Evolutionary conservation across 2,888 invertebrate genomes (phyloP).

Genomic region (Pegoplata infirma): DNA sequence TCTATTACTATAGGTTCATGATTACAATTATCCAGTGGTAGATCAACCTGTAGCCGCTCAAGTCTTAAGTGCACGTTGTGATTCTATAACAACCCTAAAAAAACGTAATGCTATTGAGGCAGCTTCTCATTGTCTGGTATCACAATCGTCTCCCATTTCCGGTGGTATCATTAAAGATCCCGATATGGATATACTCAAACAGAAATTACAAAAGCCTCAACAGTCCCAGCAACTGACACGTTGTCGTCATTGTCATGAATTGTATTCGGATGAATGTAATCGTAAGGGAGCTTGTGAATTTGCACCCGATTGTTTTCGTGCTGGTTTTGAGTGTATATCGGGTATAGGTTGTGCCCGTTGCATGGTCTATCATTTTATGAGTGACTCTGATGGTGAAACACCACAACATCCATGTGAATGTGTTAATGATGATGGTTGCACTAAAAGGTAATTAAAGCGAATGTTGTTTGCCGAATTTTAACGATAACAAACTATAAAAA

Average conservation of each 20-base stretch:
- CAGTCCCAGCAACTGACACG: conserved; percentile 78
- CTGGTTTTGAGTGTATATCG: conserved; percentile 88
- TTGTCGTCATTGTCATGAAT: conserved; percentile 86
- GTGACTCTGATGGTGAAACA: conserved; percentile 93
- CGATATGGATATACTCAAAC: conserved; percentile 70
- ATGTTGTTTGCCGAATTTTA: too few relatives aligned
- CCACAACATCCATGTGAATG: conserved; percentile 91
- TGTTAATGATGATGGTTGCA: conserved; percentile 84
- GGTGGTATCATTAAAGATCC: conserved; percentile 70
- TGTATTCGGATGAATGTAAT: conserved; percentile 91
- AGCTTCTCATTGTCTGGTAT: conserved; percentile 74
- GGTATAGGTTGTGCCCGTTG: conserved; percentile 93
- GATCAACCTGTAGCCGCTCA: conserved; percentile 77
- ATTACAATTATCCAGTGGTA: conserved; percentile 89
- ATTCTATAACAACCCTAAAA: conserved; percentile 82
- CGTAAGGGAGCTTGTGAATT: conserved; percentile 90
- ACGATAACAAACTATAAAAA: too few relatives aligned
- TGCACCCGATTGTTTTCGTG: conserved; percentile 90
- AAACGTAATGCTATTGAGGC: conserved; percentile 81
- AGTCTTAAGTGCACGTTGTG: conserved; percentile 77
- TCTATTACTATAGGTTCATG: conserved; percentile 85
- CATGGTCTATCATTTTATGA: conserved; percentile 95
- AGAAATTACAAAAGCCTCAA: conserved; percentile 57
- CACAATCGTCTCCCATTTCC: conserved; percentile 73
- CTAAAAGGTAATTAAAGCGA: conserved; percentile 81